phyloP scores from a whole-genome alignment of 2,113 vertebrate genomes.

The Stercorarius parasiticus region DNA sequence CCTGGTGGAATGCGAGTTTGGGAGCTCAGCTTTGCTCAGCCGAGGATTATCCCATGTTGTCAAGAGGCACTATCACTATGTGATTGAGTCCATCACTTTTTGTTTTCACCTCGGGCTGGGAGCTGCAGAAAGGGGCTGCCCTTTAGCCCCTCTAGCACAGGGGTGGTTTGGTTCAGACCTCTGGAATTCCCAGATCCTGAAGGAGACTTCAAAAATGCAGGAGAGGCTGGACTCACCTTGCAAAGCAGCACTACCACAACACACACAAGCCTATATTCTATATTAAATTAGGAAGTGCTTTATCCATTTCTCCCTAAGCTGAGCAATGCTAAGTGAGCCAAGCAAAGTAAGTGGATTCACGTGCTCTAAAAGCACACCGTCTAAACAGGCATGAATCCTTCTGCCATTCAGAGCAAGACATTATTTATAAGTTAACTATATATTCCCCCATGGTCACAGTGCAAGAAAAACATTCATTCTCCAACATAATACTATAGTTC shows the following conservation, averaged over 20 bases:
- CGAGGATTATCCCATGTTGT: accelerated
- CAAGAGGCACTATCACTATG: not conserved
- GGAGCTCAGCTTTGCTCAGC: not conserved
- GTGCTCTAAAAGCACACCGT: not conserved
- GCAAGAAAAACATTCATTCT: not conserved
- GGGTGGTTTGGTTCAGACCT: not conserved
- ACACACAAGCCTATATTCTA: not conserved
- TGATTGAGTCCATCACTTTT: not conserved
- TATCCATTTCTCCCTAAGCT: not conserved
- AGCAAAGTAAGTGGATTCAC: not conserved
- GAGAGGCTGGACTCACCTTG: not conserved
- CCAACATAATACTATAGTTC: not conserved
- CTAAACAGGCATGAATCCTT: not conserved
- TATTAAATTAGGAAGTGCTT: not conserved
- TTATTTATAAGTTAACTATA: not conserved
- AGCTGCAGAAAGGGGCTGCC: not conserved
- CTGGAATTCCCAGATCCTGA: not conserved
- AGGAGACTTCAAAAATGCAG: not conserved
- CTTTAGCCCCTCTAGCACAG: not conserved
- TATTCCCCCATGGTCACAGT: not conserved
- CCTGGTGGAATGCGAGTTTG: not conserved
- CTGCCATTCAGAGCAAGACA: not conserved
- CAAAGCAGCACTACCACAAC: not conserved
- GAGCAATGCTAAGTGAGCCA: not conserved
- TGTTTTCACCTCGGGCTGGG: not conserved